These are phyloP conservation scores for Sphinx pinastri DNA, from an alignment of 2,888 invertebrate species.

Conservation along the genomic window DNA sequence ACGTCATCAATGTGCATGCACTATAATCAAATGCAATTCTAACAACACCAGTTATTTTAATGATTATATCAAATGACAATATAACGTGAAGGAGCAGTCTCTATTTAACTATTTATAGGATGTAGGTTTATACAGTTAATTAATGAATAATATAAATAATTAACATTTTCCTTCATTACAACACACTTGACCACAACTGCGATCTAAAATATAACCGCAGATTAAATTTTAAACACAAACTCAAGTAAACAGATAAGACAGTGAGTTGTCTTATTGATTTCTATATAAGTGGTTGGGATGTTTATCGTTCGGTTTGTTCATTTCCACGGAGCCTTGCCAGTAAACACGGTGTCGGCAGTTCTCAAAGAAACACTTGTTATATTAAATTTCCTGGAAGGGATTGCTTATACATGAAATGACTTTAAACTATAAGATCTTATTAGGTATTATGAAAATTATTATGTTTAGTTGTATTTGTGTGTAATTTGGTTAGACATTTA, in stretches of 20 bases:
- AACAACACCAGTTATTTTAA: too few relatives aligned
- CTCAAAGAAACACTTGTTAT: constrained; percentile 14
- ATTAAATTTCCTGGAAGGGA: constrained; percentile 27
- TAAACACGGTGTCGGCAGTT: constrained; percentile 1
- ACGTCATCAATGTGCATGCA: too few relatives aligned
- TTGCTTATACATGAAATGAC: constrained; percentile 1
- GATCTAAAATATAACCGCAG: too few relatives aligned
- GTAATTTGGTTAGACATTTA: neutral
- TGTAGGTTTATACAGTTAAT: too few relatives aligned
- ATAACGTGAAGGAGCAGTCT: too few relatives aligned
- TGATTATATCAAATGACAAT: too few relatives aligned
- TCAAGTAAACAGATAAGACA: neutral
- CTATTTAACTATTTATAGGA: too few relatives aligned
- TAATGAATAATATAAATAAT: too few relatives aligned
- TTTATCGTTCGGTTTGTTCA: constrained; percentile 15
- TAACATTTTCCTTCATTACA: too few relatives aligned
- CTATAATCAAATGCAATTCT: too few relatives aligned
- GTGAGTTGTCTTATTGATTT: neutral
- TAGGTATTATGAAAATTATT: too few relatives aligned
- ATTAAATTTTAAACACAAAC: neutral
- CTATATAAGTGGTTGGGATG: neutral
- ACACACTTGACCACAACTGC: too few relatives aligned
- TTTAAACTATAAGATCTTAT: neutral
- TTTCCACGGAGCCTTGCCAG: constrained; percentile 12
- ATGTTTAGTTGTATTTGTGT: neutral